phyloP scores from a whole-genome alignment of 1,140 invertebrate species.

The Zelostemma sp. region DNA sequence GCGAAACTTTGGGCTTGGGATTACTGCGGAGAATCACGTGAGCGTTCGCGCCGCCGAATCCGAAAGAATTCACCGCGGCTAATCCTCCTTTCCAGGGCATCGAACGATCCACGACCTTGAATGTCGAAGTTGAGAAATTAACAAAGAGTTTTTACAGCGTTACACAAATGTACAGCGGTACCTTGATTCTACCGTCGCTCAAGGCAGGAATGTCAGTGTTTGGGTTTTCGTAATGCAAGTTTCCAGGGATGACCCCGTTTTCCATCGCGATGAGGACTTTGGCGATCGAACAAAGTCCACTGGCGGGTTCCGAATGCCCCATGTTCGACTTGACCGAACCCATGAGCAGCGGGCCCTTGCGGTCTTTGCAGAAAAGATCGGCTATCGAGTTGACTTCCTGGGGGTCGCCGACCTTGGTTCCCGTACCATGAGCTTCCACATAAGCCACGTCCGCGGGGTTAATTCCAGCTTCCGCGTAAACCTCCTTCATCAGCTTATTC shows the following conservation, averaged over 20 bases:
- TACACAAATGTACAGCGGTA: no score
- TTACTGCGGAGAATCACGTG: constrained; percentile 89
- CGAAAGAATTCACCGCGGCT: constrained; percentile 94
- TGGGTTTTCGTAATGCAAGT: constrained; percentile 89
- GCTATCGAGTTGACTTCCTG: constrained; percentile 95
- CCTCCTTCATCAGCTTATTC: constrained; percentile 85
- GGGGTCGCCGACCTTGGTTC: constrained; percentile 94
- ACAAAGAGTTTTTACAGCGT: neutral
- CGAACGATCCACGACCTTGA: constrained; percentile 81
- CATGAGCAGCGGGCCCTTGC: constrained; percentile 84
- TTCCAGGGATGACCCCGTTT: constrained; percentile 85
- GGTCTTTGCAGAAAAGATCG: constrained; percentile 90
- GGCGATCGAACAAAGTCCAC: constrained; percentile 89
- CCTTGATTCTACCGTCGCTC: constrained; percentile 81
- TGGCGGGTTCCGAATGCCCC: constrained; percentile 96
- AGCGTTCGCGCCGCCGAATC: constrained; percentile 97
- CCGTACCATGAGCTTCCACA: constrained; percentile 97
- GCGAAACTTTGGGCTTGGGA: constrained; percentile 76
- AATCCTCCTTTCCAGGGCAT: constrained; percentile 87
- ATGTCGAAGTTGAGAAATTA: neutral
- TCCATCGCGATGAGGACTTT: constrained; percentile 96
- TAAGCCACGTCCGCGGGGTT: constrained; percentile 86
- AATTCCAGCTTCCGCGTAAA: constrained; percentile 86
- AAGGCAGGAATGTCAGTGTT: constrained; percentile 92
- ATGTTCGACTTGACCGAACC: no score